Evolutionary conservation across 2,113 vertebrate genomes (phyloP), one percentile per base, ranked within the genome.

Genomic region (Nothoprocta perdicaria): DNA sequence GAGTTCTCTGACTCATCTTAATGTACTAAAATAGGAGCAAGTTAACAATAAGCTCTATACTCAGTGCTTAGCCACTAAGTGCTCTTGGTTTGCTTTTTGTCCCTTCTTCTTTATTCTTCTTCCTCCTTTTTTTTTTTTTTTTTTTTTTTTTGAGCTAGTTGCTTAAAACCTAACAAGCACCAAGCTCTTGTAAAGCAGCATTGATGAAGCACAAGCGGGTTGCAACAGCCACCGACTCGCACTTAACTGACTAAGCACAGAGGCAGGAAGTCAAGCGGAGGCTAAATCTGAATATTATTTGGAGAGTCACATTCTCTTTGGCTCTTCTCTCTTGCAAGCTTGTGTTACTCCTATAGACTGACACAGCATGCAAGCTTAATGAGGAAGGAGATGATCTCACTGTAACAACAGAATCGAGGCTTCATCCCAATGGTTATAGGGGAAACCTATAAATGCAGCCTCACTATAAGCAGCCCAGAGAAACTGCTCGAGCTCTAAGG

Each of bases 311-410:
- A 50, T 93, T 96, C 92, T 97, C 91, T 89, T 83, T 92, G 91
- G 94, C 90, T 95, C 33, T 95, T 41, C 89, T 68, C 89, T 46
- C 75, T 94, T 92, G 76, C 88, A 96, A 92, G 91, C 90, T 57
- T 91, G 86, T 82, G 87, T 78, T 96, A 86, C 87, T 92, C 96
- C 89, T 93, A 75, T 67, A 96, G 95, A 97, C 93, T 96, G 95
- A 95, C 95, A 96, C 93, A 95, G 95, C 82, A 95, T 82, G 94
- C 94, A 95, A 96, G 89, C 95, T 94, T 96, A 96, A 88, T 96
- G 82, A 93, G 92, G 95, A 92, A 95, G 94, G 92, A 96, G 94
- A 96, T 96, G 87, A 96, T 95, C 85, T 96, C 95, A 97, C 60
- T 95, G 65, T 80, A 92, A 94, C 90, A 96, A 92, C 95, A 96